phyloP scores from a whole-genome alignment of 37 sponge, comb jelly and placozoan genomes.

The Oscarella lobularis region DNA sequence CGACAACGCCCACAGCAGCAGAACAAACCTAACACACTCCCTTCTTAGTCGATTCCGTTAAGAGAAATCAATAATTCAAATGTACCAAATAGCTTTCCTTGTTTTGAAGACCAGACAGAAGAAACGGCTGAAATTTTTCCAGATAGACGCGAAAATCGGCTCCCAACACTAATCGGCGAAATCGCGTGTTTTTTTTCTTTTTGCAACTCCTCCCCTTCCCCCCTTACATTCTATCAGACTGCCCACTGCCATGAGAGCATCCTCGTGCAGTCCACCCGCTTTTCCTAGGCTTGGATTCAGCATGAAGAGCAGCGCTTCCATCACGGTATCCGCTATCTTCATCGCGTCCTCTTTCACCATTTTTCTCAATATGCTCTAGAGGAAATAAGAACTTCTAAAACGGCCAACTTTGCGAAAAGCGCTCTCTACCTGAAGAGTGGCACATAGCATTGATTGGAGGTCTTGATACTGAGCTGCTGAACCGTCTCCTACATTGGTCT shows the following conservation, averaged over 20 bases:
- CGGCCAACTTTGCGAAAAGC: not conserved
- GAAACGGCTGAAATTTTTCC: constrained; percentile 52
- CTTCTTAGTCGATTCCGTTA: too few relatives aligned
- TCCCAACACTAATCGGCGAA: constrained; percentile 65
- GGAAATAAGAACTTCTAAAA: not conserved
- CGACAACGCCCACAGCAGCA: constrained; percentile 95
- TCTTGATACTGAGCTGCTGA: constrained; percentile 66
- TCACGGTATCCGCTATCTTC: constrained; percentile 52
- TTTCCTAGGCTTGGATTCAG: constrained; percentile 26
- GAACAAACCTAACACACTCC: constrained; percentile 63
- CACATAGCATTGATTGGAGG: constrained; percentile 81
- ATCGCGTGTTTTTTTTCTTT: too few relatives aligned
- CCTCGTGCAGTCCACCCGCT: constrained; percentile 84
- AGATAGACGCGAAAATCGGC: constrained; percentile 69
- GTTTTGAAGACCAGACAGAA: constrained; percentile 33
- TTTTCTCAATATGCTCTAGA: constrained; percentile 71
- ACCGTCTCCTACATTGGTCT: too few relatives aligned
- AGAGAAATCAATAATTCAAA: not conserved
- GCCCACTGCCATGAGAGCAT: constrained; percentile 87
- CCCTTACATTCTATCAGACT: constrained; percentile 54
- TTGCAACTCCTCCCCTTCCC: too few relatives aligned
- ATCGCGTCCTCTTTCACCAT: constrained; percentile 53
- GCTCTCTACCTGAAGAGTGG: constrained; percentile 72
- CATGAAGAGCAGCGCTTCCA: constrained; percentile 67
- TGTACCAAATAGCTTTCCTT: not conserved